Evolutionary conservation across 2,797 vertebrate genomes (phyloP), one percentile per base, ranked within the genome.

Genomic region (Pseudochaenichthys georgianus): DNA sequence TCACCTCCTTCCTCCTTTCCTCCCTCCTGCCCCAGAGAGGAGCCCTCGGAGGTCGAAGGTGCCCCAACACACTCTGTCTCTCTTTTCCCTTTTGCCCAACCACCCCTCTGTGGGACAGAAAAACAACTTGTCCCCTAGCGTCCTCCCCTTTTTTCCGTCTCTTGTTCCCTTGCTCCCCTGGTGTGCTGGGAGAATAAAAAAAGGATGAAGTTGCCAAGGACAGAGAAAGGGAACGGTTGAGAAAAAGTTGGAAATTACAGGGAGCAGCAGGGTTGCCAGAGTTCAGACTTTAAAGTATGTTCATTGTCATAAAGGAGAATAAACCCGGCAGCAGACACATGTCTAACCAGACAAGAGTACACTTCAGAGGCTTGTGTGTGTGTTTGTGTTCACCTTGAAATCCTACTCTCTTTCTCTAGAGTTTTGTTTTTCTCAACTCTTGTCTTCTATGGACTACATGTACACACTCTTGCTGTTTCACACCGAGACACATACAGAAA

Each of bases 121-220:
- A 89, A 88, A 92, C 88, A 87, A 80, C 80, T 62, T 66, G 72
- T 89, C 84, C 87, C 58, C 79, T 38, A 9, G 34, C 34, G 79
- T 84, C 81, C 75, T 84, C 70, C 31, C 84, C 82, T 74, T 69
- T 70, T 66, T 55, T 10, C 52, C 28, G 28, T 69, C 75, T n/a
- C 87, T 85, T 51, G 19, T 80, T 89, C 75, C 47, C 81, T 87
- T 34, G 38, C 77, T 86, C 70, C 67, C 74, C 77, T 76, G 68
- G 70, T 60, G 80, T 83, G 74, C 69, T 63, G 79, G 69, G 67
- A 77, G 72, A 84, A 82, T 73, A 84, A 90, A 76, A 87, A 81
- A 64, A 78, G 34, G 6, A 64, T 72, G 69, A 87, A 71, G 71
- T 77, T 75, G 76, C 80, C 81, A 83, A 70, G 74, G 68, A 62